phyloP scores from a whole-genome alignment of 2,888 invertebrate species.

The Scaptomyza parva region DNA sequence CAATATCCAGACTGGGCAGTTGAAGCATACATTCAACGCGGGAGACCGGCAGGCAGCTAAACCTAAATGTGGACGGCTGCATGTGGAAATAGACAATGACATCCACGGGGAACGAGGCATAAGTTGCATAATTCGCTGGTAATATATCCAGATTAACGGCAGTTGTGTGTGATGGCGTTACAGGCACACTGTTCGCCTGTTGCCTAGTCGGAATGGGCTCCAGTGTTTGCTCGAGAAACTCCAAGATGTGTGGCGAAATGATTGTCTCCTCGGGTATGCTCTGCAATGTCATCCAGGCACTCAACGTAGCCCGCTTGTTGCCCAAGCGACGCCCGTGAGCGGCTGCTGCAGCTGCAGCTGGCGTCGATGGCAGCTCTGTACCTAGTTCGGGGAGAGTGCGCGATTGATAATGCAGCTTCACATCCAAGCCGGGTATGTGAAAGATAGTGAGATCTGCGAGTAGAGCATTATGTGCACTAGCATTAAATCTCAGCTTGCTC shows the following conservation, averaged over 20 bases:
- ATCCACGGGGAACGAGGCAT: conserved; percentile 98
- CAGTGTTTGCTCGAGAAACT: conserved; percentile 98
- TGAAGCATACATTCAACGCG: conserved; percentile 98
- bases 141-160: conserved; percentile 86
- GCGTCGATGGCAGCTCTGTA: conserved; percentile 57
- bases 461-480: conserved; percentile 84
- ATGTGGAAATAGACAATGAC: conserved; percentile 99
- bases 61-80: conserved; percentile 98
- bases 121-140: conserved; percentile 91
- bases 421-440: conserved; percentile 95
- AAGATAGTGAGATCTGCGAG: conserved; percentile 93
- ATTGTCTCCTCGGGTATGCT: conserved; percentile 99
- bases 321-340: conserved; percentile 86
- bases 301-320: conserved; percentile 94
- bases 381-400: conserved; percentile 88
- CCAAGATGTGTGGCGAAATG: conserved; percentile 97
- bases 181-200: conserved; percentile 79
- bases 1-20: conserved; percentile 97
- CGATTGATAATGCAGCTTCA: conserved; percentile 94
- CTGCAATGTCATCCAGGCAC: conserved; percentile 98
- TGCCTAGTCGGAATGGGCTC: conserved; percentile 95
- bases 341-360: conserved; percentile 25
- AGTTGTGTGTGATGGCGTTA: conserved; percentile 82
- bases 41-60: conserved; percentile 97
- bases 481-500: conserved; percentile 84